Evolutionary conservation across 2,113 vertebrate species (phyloP), one percentile per base, ranked within the genome.

Genomic region (Apodemus speciosus): DNA sequence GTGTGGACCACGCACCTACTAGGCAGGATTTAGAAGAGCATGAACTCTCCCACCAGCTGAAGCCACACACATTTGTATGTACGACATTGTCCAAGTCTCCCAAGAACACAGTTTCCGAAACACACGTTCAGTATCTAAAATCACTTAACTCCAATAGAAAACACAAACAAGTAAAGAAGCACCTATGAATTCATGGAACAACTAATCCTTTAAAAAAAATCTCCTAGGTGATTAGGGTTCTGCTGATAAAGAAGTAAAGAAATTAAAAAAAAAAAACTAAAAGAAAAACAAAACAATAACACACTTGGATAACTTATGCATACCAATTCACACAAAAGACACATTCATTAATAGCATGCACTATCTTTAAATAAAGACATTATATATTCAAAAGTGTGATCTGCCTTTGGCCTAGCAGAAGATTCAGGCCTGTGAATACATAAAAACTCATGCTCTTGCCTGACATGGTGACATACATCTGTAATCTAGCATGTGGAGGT

Each of bases 81-180:
- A 13, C 51, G 69, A 51, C 72, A 6, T 53, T 68, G 27, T 86
- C 94, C 77, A 90, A 75, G 88, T 38, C 16, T 40, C 77, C 90
- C 68, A 60, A 75, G 53, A 91, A 95, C 69, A 56, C 86, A 53
- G 30, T 88, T 95, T 94, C 81, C 53, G 77, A 94, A 97, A 68
- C 51, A 56, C 10, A 90, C 88, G 72, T 91, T 88, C 40, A 85
- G 32, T 62, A 91, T 89, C 53, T 92, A 93, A 93, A 94, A 73
- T 62, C 85, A 23, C 92, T 96, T 89, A 66, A 35, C 23, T 92
- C 11, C 9, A 91, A 68, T 83, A 85, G 84, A 38, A 66, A 83
- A 86, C 27, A 8, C 0, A 86, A 56, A 11, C 15, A 83, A 6
- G 10, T 71, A 72, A 14, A 40, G 43, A 94, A 10, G 4, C 77